These are phyloP conservation scores for Volucella zonaria DNA, from an alignment of 2,888 invertebrate species.

Conservation along the genomic window DNA sequence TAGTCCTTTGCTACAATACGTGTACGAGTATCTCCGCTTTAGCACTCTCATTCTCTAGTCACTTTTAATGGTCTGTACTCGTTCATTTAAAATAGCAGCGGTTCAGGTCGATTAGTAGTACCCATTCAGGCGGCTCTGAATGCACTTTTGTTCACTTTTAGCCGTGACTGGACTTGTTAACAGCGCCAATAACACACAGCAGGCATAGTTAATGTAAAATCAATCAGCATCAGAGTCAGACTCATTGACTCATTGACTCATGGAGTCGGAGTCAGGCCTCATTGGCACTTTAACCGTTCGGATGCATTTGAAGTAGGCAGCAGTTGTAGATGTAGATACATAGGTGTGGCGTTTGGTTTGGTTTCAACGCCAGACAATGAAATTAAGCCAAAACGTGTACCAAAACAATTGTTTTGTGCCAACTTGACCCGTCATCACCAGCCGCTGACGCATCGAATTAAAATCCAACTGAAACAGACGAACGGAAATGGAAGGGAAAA, in stretches of 20 bases:
- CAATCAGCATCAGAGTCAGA: constrained; percentile 52
- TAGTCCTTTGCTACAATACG: constrained; percentile 34
- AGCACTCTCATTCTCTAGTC: constrained; percentile 41
- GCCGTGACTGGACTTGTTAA: constrained; percentile 70
- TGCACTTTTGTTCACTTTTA: constrained; percentile 48
- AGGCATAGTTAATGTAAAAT: constrained; percentile 58
- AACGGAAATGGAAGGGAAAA: too few species aligned
- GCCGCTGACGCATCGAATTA: background rate
- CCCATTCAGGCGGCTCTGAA: constrained; percentile 55
- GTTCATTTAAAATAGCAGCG: constrained; percentile 53
- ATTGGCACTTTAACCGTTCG: constrained; percentile 41
- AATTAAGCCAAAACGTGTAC: too few species aligned
- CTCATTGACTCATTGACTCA: constrained; percentile 52
- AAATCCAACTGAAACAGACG: too few species aligned
- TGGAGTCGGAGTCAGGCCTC: constrained; percentile 33
- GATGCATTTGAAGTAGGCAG: background rate
- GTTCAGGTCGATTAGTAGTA: constrained; percentile 63
- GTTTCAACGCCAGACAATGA: too few species aligned
- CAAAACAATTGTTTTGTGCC: too few species aligned
- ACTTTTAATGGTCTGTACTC: constrained; percentile 59
- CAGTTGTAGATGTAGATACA: too few species aligned
- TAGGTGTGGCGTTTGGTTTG: too few species aligned
- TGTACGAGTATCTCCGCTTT: too few species aligned
- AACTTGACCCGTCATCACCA: background rate
- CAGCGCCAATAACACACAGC: constrained; percentile 59